Conservation (phyloP, 2,113 vertebrate species). For the Boleophthalmus pectinirostris region DNA sequence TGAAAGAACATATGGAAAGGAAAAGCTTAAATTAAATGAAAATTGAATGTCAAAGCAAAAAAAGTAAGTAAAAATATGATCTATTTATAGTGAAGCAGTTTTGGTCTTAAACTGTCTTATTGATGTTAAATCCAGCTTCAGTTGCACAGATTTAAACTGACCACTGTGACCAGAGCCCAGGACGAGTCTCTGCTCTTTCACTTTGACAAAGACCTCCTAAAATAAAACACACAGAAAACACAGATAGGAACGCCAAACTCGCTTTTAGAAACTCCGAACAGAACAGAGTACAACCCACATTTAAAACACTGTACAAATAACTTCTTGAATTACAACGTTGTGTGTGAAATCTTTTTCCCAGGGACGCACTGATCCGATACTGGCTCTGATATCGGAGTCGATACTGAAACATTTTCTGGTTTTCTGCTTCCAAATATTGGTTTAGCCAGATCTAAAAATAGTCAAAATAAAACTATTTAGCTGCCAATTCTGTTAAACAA, state of each 20-base stretch:
- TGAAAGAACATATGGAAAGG: too few species aligned
- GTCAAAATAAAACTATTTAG: too few species aligned
- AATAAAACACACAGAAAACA: constrained; percentile 17
- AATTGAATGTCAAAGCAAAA: too few species aligned
- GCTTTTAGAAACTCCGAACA: not conserved
- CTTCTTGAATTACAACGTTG: not conserved
- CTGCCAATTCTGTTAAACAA: too few species aligned
- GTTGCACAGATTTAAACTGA: constrained; percentile 22
- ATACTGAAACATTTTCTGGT: too few species aligned
- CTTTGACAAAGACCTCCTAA: constrained; percentile 11
- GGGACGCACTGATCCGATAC: too few species aligned
- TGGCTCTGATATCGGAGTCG: too few species aligned
- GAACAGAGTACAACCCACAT: not conserved
- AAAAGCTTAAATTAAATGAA: too few species aligned
- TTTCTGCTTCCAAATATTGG: too few species aligned
- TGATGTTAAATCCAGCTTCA: constrained; percentile 32
- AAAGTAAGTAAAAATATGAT: not conserved
- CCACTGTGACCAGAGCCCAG: constrained; percentile 17
- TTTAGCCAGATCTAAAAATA: too few species aligned
- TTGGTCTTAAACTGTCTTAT: constrained; percentile 23
- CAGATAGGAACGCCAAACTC: constrained; percentile 12
- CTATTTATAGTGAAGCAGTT: constrained; percentile 4
- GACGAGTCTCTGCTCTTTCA: constrained; percentile 15
- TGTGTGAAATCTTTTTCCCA: not conserved
- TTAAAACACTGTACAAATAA: not conserved